Evolutionary conservation across 2,888 invertebrate species (phyloP).

Genomic region (Allolobophora icterica): DNA sequence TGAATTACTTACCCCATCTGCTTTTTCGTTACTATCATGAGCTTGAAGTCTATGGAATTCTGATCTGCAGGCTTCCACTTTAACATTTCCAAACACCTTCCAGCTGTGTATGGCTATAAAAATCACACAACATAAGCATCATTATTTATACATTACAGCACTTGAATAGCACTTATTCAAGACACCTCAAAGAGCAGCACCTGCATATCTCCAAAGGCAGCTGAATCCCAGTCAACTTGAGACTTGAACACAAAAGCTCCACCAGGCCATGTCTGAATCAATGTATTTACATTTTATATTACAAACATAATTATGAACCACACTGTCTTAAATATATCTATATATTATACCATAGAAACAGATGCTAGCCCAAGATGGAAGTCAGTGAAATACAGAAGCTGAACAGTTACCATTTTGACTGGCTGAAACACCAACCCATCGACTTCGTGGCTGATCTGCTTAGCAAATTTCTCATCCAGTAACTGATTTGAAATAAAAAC

Average conservation of each 20-base stretch:
- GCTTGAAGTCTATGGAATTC: slow-evolving; percentile 93
- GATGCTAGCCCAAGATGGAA: not conserved
- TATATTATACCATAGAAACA: too few species aligned
- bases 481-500: slow-evolving; percentile 56
- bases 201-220: not conserved
- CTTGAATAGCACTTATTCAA: not conserved
- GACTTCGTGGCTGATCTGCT: slow-evolving; percentile 86
- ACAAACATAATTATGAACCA: not conserved
- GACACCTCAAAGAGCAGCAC: not conserved
- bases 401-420: slow-evolving; percentile 72
- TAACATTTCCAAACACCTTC: slow-evolving; percentile 81
- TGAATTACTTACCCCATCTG: slow-evolving; percentile 61
- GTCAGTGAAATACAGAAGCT: not conserved
- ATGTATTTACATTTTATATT: not conserved
- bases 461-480: slow-evolving; percentile 81
- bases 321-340: too few species aligned
- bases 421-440: slow-evolving; percentile 99
- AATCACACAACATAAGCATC: not conserved
- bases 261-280: not conserved
- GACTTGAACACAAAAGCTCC: not conserved
- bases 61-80: slow-evolving; percentile 96
- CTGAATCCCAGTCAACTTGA: not conserved
- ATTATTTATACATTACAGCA: not conserved
- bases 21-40: slow-evolving; percentile 77
- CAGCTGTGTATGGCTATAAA: slow-evolving; percentile 80